Evolutionary conservation across 2,797 vertebrate species (phyloP).

Genomic region (Rhinatrema bivittatum): DNA sequence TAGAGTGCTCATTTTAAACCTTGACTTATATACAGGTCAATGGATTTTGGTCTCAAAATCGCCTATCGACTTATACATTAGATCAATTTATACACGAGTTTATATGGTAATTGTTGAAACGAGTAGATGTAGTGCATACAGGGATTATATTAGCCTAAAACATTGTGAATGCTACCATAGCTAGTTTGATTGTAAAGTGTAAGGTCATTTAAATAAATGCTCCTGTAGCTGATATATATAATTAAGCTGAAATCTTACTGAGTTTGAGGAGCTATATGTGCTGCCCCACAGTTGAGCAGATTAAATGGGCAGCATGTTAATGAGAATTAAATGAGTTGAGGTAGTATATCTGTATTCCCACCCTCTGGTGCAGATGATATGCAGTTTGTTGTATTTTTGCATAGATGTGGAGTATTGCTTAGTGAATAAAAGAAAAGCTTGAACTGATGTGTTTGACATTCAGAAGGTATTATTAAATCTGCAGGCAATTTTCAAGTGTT

Average conservation of each 20-base stretch:
- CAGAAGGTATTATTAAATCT: not conserved
- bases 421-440: not conserved
- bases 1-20: no score
- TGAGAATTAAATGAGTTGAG: not conserved
- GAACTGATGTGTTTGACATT: not conserved
- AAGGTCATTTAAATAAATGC: no score
- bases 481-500: not conserved
- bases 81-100: no score
- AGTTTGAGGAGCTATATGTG: not conserved
- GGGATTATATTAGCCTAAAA: rapidly evolving
- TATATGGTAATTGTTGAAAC: no score
- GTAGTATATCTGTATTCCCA: constrained; percentile 6
- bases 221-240: not conserved
- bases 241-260: not conserved
- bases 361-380: not conserved
- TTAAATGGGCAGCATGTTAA: not conserved
- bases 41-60: no score
- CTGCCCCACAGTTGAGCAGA: not conserved
- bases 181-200: not conserved
- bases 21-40: no score
- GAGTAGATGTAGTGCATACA: no score
- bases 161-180: not conserved
- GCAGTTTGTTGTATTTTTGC: not conserved
- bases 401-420: not conserved
- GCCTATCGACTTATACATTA: no score